These are phyloP conservation scores for Poeciliopsis prolifica DNA, from an alignment of 2,113 vertebrate genomes.

Conservation along the genomic window DNA sequence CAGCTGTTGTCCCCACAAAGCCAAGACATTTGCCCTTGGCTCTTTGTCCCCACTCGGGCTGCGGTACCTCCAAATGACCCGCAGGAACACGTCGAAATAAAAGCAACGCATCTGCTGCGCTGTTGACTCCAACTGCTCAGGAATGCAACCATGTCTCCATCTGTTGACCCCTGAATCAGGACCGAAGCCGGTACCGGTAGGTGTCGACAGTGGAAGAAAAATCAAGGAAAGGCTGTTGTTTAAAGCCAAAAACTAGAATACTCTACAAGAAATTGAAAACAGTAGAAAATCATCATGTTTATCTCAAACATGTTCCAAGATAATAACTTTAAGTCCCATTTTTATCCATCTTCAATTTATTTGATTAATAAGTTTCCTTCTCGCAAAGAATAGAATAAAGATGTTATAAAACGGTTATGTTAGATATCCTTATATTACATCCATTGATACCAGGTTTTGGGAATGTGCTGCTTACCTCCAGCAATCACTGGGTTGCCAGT, in stretches of 20 bases:
- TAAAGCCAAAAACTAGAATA: background rate
- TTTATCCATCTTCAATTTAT: too few species aligned
- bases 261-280: background rate
- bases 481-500: too few species aligned
- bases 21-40: constrained; percentile 70
- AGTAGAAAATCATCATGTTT: background rate
- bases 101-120: constrained; percentile 65
- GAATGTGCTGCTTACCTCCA: too few species aligned
- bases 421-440: too few species aligned
- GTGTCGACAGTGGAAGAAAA: constrained; percentile 1
- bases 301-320: background rate
- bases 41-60: constrained; percentile 58
- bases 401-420: too few species aligned
- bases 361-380: too few species aligned
- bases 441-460: too few species aligned
- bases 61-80: constrained; percentile 61
- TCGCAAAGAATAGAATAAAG: too few species aligned
- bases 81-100: constrained; percentile 47
- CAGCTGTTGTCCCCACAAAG: constrained; percentile 73
- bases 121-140: constrained; percentile 57
- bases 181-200: background rate
- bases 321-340: too few species aligned
- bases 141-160: constrained; percentile 66
- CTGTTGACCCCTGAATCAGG: constrained; percentile 26
- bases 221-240: background rate